These are phyloP conservation scores for Tangara arthus DNA, from an alignment of 2,797 vertebrate genomes.

Conservation along the genomic window DNA sequence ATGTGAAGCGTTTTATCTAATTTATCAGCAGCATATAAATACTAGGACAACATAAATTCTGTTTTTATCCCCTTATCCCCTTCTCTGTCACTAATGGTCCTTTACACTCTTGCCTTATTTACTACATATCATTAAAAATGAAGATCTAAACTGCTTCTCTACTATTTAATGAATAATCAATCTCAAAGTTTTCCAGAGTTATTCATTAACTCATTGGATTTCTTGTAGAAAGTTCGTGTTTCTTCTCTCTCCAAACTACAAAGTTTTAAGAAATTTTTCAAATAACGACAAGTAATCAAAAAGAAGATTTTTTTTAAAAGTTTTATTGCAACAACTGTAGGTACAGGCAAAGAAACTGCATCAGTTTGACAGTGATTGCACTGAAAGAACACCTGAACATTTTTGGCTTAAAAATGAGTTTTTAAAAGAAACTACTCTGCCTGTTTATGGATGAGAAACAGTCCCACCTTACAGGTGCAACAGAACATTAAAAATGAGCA, in stretches of 20 bases:
- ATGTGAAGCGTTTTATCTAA: accelerated
- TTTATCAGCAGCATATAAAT: background rate
- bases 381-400: background rate
- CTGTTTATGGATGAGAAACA: background rate
- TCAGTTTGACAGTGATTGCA: background rate
- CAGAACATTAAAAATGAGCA: background rate
- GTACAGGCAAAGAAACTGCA: background rate
- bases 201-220: background rate
- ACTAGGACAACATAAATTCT: background rate
- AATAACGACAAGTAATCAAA: background rate
- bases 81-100: background rate
- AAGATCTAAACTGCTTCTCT: background rate
- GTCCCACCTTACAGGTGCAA: background rate
- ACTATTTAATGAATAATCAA: background rate
- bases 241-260: background rate
- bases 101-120: background rate
- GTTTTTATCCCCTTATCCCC: background rate
- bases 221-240: background rate
- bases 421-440: background rate
- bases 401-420: background rate
- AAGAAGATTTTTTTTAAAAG: background rate
- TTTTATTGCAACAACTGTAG: slow-evolving; percentile 21
- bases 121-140: background rate
- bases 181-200: background rate
- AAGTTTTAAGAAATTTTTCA: background rate